These are phyloP conservation scores for Drosophila limbata DNA, from an alignment of 2,888 invertebrate genomes.

Conservation along the genomic window DNA sequence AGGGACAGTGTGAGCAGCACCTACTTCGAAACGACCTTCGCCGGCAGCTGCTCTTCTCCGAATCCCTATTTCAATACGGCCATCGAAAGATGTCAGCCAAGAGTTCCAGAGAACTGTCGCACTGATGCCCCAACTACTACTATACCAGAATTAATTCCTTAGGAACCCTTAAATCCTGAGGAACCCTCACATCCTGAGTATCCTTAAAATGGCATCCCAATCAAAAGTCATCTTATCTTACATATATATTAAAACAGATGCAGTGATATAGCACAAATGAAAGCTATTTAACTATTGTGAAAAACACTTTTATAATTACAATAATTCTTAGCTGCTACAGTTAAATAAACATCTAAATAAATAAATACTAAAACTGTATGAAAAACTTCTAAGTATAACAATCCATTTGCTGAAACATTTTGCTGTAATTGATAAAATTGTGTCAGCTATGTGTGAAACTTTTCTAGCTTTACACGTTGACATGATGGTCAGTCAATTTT, in stretches of 20 bases:
- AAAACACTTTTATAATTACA: constrained; percentile 6
- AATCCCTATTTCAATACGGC: constrained; percentile 44
- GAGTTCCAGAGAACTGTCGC: constrained; percentile 40
- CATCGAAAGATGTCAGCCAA: constrained; percentile 17
- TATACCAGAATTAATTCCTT: too few relatives aligned
- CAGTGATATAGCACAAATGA: not conserved
- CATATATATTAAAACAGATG: not conserved
- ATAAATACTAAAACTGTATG: constrained; percentile 13
- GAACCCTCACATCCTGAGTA: too few relatives aligned
- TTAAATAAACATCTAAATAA: constrained; percentile 5
- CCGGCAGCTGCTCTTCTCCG: constrained; percentile 19
- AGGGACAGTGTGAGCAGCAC: not conserved
- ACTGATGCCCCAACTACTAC: constrained; percentile 7
- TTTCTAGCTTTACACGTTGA: too few relatives aligned
- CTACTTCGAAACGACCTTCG: constrained; percentile 28
- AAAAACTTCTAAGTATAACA: constrained; percentile 10
- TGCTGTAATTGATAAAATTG: too few relatives aligned
- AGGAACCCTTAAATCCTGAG: too few relatives aligned
- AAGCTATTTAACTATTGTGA: not conserved
- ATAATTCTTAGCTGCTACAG: constrained; percentile 11
- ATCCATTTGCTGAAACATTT: constrained; percentile 13
- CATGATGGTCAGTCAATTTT: too few relatives aligned
- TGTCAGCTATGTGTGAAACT: too few relatives aligned
- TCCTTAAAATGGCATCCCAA: not conserved
- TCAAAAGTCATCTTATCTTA: not conserved